Conservation (phyloP, 2,797 vertebrate species). For the Takifugu ocellatus region DNA sequence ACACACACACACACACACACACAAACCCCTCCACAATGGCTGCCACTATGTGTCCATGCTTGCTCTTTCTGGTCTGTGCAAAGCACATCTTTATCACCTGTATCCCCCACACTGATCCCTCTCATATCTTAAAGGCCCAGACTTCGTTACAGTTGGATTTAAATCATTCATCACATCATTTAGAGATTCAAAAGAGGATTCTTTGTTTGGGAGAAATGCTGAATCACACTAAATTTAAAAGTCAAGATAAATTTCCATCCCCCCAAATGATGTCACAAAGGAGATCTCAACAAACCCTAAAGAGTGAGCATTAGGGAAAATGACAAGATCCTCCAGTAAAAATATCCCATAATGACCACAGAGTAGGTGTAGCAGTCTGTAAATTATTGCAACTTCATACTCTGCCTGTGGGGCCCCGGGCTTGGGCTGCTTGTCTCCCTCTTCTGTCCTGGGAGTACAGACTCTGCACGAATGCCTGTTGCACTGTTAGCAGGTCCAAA, state of each 20-base stretch:
- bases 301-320: too few relatives aligned
- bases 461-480: conserved; percentile 20
- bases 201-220: not conserved
- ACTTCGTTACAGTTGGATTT: conserved; percentile 20
- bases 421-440: conserved; percentile 25
- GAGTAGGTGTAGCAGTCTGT: not conserved
- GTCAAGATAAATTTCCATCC: too few relatives aligned
- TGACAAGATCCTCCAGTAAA: not conserved
- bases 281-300: too few relatives aligned
- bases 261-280: too few relatives aligned
- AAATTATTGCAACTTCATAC: conserved; percentile 1
- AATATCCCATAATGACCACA: not conserved
- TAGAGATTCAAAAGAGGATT: conserved; percentile 2
- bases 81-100: conserved; percentile 25
- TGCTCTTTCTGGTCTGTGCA: conserved; percentile 30
- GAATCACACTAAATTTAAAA: too few relatives aligned
- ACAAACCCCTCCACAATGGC: not conserved
- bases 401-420: not conserved
- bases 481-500: conserved; percentile 22
- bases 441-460: conserved; percentile 18
- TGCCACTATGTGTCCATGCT: conserved; percentile 45
- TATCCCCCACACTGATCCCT: conserved; percentile 6
- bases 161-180: conserved; percentile 12
- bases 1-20: too few relatives aligned
- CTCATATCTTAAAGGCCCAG: conserved; percentile 16